Base-by-base conservation (phyloP, 2,888 invertebrate genomes). In the Nomada ruficornis region DNA sequence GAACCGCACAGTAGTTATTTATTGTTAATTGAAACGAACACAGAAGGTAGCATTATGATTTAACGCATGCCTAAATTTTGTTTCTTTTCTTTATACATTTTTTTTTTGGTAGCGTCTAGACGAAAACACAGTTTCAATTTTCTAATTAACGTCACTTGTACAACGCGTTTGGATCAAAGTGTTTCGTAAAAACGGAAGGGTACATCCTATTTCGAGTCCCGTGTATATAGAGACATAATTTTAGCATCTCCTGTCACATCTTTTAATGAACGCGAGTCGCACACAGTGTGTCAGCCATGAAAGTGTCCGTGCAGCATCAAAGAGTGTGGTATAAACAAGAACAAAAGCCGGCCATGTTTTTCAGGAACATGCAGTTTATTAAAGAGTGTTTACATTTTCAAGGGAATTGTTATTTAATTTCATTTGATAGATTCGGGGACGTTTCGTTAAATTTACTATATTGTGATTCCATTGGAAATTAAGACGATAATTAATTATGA, bases 191-290 rank as follows among this genome's bases (percentile, higher is more conserved):
- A 60, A 1, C 23, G 52, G 42, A 52, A 5, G 11, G 9, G 23
- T 42, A 74, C 60, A 64, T n/a, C 18, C 52, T 65, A 52, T 73
- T 77, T 77, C 60, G 47, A 71, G 62, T 69, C 63, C 63, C 77
- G 42, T 60, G 79, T 36, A 77, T 44, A 78, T 62, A 80, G 42
- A 54, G 15, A 50, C 55, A 57, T 72, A 47, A 78, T 79, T 78
- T 80, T 62, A 44, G 50, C 54, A 55, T 76, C 36, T 36, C 11
- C 11, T 57, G 63, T 71, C 47, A 36, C 62, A 50, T 80, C 44
- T 72, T 80, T 80, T 80, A 80, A 80, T 80, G 78, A 78, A 80
- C 62, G 55, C 72, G 52, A 42, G 54, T 50, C 55, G 18, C 55
- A 44, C 52, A 67, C 10, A 75, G 47, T 18, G 55, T 42, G 54